Evolutionary conservation across 2,888 invertebrate genomes (phyloP).

Genomic region (Drosophila testacea): DNA sequence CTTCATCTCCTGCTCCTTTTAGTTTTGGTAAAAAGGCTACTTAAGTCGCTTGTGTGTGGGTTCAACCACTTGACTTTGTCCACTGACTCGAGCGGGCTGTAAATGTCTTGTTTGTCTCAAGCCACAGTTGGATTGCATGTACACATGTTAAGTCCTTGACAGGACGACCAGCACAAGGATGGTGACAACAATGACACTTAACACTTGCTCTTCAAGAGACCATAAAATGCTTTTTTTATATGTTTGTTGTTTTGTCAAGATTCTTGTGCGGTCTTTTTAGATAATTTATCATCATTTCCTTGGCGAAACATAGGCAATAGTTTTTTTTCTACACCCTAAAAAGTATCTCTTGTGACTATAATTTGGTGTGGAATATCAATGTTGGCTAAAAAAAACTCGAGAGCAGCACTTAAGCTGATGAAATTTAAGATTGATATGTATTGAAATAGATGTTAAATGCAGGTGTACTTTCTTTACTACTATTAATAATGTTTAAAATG

Average conservation of each 20-base stretch:
- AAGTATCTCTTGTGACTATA: too few species aligned
- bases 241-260: slow-evolving; percentile 17
- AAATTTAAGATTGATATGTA: too few species aligned
- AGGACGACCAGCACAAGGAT: slow-evolving; percentile 15
- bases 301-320: slow-evolving; percentile 26
- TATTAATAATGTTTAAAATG: too few species aligned
- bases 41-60: slow-evolving; percentile 31
- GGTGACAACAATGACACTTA: slow-evolving; percentile 38
- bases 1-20: neutral
- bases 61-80: slow-evolving; percentile 52
- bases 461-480: too few species aligned
- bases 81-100: slow-evolving; percentile 24
- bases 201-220: slow-evolving; percentile 45
- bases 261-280: slow-evolving; percentile 8
- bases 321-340: neutral
- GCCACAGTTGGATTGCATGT: slow-evolving; percentile 22
- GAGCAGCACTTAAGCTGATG: too few species aligned
- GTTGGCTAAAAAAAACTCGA: too few species aligned
- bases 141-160: slow-evolving; percentile 43
- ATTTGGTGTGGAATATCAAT: too few species aligned
- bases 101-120: slow-evolving; percentile 30
- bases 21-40: slow-evolving; percentile 28
- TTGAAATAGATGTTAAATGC: too few species aligned
- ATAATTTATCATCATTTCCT: slow-evolving; percentile 53
- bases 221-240: slow-evolving; percentile 41